Evolutionary conservation across 2,888 invertebrate genomes (phyloP).

Genomic region (Drosophila buzzatii): DNA sequence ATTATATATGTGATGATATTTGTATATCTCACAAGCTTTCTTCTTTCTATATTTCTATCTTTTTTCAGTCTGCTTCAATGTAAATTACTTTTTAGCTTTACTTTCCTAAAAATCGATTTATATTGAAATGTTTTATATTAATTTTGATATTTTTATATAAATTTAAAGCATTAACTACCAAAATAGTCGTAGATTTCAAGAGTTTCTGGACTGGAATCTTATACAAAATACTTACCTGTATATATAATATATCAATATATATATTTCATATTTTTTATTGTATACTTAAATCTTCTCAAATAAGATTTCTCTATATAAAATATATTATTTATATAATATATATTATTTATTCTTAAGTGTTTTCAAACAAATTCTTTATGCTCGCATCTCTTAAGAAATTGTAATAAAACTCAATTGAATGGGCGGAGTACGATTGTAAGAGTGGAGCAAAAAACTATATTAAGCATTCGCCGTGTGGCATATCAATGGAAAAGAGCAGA

Average conservation of each 20-base stretch:
- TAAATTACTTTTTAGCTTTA: no score
- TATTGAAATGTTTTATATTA: no score
- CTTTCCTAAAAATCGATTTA: no score
- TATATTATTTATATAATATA: not conserved
- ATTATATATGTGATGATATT: no score
- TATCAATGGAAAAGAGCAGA: slow-evolving; percentile 48
- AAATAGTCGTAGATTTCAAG: not conserved
- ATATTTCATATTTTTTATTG: not conserved
- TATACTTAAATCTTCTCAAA: not conserved
- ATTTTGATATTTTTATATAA: not conserved
- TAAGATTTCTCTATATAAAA: not conserved
- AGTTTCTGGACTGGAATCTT: not conserved
- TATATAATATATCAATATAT: not conserved
- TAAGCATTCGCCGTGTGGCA: slow-evolving; percentile 65
- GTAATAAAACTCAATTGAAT: slow-evolving; percentile 1
- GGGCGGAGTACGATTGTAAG: slow-evolving; percentile 2
- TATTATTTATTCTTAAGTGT: no score
- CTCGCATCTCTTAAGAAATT: not conserved
- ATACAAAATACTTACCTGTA: not conserved
- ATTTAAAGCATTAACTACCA: not conserved
- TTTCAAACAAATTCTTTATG: not conserved
- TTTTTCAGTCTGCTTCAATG: no score
- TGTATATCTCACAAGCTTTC: no score
- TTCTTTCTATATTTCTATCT: no score
- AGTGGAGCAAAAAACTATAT: slow-evolving; percentile 29